Evolutionary conservation across 2,113 vertebrate species (phyloP), one percentile per base, ranked within the genome.

Genomic region (Triplophysa tibetana): DNA sequence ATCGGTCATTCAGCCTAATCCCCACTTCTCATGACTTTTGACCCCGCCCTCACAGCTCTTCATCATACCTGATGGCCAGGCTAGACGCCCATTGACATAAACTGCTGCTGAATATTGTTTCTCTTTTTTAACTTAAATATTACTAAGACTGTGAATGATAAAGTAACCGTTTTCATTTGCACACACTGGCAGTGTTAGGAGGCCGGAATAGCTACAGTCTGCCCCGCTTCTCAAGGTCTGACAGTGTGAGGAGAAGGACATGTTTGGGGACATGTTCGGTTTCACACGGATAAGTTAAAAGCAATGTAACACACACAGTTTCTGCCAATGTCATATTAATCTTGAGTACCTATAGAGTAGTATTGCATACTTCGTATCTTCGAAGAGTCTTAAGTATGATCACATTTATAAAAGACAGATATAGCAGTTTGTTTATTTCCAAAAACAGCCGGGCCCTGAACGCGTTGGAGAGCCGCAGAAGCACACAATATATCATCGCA

Each of bases 1-100:
- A 84, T 84, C 83, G 78, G 75, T 84, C 83, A 85, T 82, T 77
- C 80, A 0, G 52, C 43, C 62, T 64, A 78, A 78, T 81, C 58
- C 83, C 67, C 63, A 58, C 33, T 52, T 2, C 56, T 61, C 56
- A 60, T 84, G 79, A 84, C 75, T 75, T 58, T n/a, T 50, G 75
- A 78, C 79, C 83, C 38, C 68, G 68, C 70, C 72, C 65, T 70
- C 73, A 70, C 63, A 72, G 72, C 73, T 63, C 64, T 61, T 78
- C 80, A 82, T 82, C 72, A 56, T 54, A 60, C 70, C 65, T 64
- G 70, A 79, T 74, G 67, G 81, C 68, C 26, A 41, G 12, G 23
- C 29, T 69, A 61, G 48, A 79, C 58, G 64, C 26, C 41, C 33
- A 23, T 62, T 26, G 54, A 45, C 23, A 56, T 52, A 77, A 64